Conservation (phyloP, 2,797 vertebrate species). For the Sebastes oblongus region DNA sequence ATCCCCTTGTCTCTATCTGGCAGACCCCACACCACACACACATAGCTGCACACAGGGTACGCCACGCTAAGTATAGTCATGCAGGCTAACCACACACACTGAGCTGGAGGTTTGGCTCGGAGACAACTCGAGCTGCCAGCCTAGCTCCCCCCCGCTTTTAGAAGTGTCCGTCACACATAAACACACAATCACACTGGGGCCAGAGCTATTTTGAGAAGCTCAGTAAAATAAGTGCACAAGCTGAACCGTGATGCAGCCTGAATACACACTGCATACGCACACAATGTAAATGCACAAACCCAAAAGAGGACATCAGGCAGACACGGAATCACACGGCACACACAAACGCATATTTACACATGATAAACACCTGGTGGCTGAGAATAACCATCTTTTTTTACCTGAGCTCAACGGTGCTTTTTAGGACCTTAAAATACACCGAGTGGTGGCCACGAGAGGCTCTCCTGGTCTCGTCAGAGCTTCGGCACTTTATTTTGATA, state of each 20-base stretch:
- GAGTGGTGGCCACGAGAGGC: slow-evolving; percentile 5
- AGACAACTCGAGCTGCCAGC: slow-evolving; percentile 52
- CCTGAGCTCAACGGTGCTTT: slow-evolving; percentile 53
- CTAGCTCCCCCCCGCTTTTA: slow-evolving; percentile 40
- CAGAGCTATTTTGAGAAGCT: slow-evolving; percentile 67
- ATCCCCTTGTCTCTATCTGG: slow-evolving; percentile 68
- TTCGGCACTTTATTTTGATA: slow-evolving; percentile 46
- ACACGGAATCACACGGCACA: slow-evolving; percentile 26
- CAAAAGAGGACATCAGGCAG: slow-evolving; percentile 27
- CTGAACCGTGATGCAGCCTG: slow-evolving; percentile 27
- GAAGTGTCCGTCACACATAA: slow-evolving; percentile 71
- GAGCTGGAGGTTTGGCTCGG: slow-evolving; percentile 63
- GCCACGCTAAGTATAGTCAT: slow-evolving; percentile 67
- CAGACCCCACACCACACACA: slow-evolving; percentile 47
- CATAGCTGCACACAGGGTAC: slow-evolving; percentile 24
- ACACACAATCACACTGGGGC: slow-evolving; percentile 65
- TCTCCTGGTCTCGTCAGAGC: slow-evolving; percentile 3
- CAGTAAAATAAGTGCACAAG: slow-evolving; percentile 47
- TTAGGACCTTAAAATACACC: slow-evolving; percentile 46
- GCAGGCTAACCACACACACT: slow-evolving; percentile 70
- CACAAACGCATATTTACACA: slow-evolving; percentile 61
- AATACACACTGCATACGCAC: slow-evolving; percentile 41
- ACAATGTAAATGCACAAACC: slow-evolving; percentile 52
- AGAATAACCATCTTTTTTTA: slow-evolving; percentile 60
- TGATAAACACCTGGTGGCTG: slow-evolving; percentile 67